A percentile compares a stretch with the other conserved stretches of the same genome.
These are phyloP conservation scores for Harpagoxenus sublaevis DNA, from an alignment of 2,888 invertebrate species.

Conservation along the genomic window DNA sequence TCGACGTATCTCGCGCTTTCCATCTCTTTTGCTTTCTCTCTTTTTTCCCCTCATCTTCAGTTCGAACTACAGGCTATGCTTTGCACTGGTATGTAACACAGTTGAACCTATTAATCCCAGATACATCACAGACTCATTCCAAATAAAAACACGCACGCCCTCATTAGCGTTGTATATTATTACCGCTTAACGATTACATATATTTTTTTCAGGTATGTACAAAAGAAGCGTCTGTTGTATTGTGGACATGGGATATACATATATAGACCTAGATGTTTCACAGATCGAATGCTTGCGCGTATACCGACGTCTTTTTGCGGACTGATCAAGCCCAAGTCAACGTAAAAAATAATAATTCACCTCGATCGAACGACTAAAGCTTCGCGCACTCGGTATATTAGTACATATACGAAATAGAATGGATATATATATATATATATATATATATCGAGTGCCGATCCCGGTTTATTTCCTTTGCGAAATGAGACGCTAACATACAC, in stretches of 20 bases:
- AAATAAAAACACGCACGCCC: slow-evolving; percentile 85
- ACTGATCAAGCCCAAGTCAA: slow-evolving; percentile 43
- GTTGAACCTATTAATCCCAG: slow-evolving; percentile 70
- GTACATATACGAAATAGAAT: slow-evolving; percentile 31
- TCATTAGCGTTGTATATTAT: slow-evolving; percentile 78
- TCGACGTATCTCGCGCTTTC: slow-evolving; percentile 4
- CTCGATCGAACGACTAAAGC: slow-evolving; percentile 35
- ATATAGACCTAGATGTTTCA: slow-evolving; percentile 70
- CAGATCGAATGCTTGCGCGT: slow-evolving; percentile 59
- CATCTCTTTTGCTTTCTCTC: slow-evolving; percentile 1
- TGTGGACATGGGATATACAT: slow-evolving; percentile 67
- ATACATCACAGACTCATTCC: slow-evolving; percentile 83
- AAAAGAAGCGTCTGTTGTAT: slow-evolving; percentile 81
- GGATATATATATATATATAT: background rate
- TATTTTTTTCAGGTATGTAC: slow-evolving; percentile 80
- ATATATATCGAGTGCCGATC: slow-evolving; percentile 22
- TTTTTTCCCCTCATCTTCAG: background rate
- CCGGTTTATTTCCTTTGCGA: background rate
- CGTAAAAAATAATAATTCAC: slow-evolving; percentile 42
- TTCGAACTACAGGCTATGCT: slow-evolving; percentile 55
- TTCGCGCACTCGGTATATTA: slow-evolving; percentile 27
- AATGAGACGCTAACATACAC: slow-evolving; percentile 32
- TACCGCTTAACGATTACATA: slow-evolving; percentile 82
- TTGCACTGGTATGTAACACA: slow-evolving; percentile 68
- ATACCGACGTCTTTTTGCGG: slow-evolving; percentile 23